A percentile compares a stretch with the other conserved stretches of the same genome.
Conservation (phyloP, 1,140 invertebrate species). For the Maniola jurtina region DNA sequence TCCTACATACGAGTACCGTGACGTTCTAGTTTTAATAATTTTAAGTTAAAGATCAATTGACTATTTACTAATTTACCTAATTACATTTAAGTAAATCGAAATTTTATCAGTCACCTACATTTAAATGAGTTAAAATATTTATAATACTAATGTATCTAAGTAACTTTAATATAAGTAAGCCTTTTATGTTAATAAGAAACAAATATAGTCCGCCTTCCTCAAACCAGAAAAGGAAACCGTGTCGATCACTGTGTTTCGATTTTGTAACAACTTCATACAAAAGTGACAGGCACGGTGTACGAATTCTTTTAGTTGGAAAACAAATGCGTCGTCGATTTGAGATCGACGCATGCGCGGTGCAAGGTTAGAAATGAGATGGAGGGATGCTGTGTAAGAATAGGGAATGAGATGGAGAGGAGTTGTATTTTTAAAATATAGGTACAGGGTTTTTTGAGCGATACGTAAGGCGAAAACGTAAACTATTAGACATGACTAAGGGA, state of each 20-base stretch:
- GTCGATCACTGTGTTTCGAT: conserved; percentile 5
- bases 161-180: background rate
- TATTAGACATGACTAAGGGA: too few species aligned
- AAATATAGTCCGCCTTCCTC: background rate
- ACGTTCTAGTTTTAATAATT: too few species aligned
- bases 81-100: too few species aligned
- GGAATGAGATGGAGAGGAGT: conserved; percentile 32
- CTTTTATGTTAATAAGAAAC: conserved; percentile 15
- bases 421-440: background rate
- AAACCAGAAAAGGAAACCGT: background rate
- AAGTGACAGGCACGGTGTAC: conserved; percentile 10
- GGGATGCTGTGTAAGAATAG: conserved; percentile 45
- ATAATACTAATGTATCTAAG: background rate
- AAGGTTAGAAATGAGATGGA: conserved; percentile 29
- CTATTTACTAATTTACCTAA: too few species aligned
- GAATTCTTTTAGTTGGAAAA: conserved; percentile 19
- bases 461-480: too few species aligned
- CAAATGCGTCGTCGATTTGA: conserved; percentile 29
- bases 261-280: background rate
- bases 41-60: too few species aligned
- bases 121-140: background rate
- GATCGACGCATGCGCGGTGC: conserved; percentile 39
- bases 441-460: too few species aligned
- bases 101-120: too few species aligned
- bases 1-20: too few species aligned